A percentile compares a stretch with the other conserved stretches of the same genome.
Conservation (phyloP, 2,888 invertebrate species). For the Cephus pulcher region DNA sequence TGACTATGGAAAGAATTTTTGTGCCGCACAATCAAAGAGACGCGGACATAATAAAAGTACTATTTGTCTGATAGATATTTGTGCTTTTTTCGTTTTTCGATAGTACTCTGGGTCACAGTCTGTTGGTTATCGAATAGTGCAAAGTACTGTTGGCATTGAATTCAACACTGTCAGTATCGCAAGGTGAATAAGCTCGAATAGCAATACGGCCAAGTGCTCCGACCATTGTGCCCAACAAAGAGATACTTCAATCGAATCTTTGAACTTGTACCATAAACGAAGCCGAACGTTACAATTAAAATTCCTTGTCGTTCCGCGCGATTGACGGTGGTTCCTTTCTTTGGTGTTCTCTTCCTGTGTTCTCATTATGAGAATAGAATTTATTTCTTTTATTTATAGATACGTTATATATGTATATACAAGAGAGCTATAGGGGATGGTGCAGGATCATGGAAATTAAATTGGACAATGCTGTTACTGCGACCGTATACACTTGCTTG, state of each 20-base stretch:
- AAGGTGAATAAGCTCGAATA: slow-evolving; percentile 2
- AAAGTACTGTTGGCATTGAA: not conserved
- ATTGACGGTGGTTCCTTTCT: not conserved
- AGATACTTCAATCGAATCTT: not conserved
- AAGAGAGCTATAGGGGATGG: not conserved
- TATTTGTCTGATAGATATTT: not conserved
- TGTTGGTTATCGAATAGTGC: not conserved
- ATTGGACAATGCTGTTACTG: not conserved
- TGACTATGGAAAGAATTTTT: not conserved
- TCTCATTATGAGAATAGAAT: not conserved
- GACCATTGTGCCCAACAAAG: slow-evolving; percentile 15
- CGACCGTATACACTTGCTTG: not conserved
- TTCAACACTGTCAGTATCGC: not conserved
- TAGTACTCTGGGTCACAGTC: not conserved
- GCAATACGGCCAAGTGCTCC: slow-evolving; percentile 20
- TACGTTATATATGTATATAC: not conserved
- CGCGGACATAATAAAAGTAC: not conserved
- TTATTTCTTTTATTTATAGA: not conserved
- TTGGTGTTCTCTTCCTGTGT: not conserved
- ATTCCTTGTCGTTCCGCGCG: not conserved
- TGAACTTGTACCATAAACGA: not conserved
- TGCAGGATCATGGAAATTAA: not conserved
- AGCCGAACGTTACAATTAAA: slow-evolving; percentile 3
- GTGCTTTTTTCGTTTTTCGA: not conserved
- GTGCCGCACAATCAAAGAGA: not conserved